Evolutionary conservation across 1,140 invertebrate species (phyloP), one percentile per base, ranked within the genome.

Genomic region (Halyomorpha halys): DNA sequence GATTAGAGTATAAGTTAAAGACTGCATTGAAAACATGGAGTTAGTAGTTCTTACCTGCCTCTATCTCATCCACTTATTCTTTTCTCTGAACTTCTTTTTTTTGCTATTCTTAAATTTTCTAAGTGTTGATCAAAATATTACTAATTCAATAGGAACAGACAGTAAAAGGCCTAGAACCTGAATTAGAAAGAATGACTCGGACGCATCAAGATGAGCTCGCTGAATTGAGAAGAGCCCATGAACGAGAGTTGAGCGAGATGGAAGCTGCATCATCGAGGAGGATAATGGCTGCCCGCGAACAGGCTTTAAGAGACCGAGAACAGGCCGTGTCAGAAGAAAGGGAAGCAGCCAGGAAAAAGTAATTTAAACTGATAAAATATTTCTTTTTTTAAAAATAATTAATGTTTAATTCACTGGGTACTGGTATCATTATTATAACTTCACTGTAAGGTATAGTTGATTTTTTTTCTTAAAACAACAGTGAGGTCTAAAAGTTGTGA

Each of bases 111-210:
- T 30, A 4, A n/a, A n/a, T n/a, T n/a, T n/a, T n/a, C 3, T 30
- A 30, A 8, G 27, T 39, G 34, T 68, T 64, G 15, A 61, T 11
- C 23, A 53, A 51, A 61, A 19, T 66, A 61, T 62, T 68, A 49
- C 19, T 44, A 30, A 44, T 60, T 63, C 63, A 61, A 59, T 44
- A 83, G 82, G 85, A 87, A 71, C 75, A 85, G 69, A 86, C 85
- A 0, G 83, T 86, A 1, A 86, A 86, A 71, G 84, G 85, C 11
- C 72, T 87, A n/a, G 85, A 86, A 70, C 81, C 83, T 3, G 85
- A 87, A 73, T 75, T 87, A 8, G 78, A 83, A 68, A 79, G 77
- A 47, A 84, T 87, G 80, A 79, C 81, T 44, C 76, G 77, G 13
- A 75, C 81, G 11, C 82, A 84, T 68, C 77, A 83, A 71, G 78